Evolutionary conservation across 2,797 vertebrate species (phyloP).

Genomic region (Pangasius sanitwongsei): DNA sequence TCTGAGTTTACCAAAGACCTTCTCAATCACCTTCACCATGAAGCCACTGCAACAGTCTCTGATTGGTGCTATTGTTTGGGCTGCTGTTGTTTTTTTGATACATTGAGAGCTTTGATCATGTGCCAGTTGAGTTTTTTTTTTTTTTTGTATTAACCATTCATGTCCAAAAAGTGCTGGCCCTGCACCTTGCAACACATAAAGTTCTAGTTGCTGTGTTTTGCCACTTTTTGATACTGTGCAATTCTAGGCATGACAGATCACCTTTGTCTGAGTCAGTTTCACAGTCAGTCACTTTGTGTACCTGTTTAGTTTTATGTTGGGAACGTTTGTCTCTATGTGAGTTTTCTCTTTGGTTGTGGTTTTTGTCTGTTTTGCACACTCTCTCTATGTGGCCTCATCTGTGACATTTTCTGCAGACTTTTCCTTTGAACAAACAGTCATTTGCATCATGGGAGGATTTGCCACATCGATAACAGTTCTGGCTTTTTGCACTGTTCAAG

Average conservation of each 20-base stretch:
- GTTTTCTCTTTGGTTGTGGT: neutral
- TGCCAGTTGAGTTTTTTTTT: neutral
- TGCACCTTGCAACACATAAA: neutral
- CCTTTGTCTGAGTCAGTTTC: neutral
- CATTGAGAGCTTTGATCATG: neutral
- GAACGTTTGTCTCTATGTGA: neutral
- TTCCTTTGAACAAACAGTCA: neutral
- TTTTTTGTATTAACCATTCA: neutral
- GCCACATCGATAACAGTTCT: neutral
- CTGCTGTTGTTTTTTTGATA: neutral
- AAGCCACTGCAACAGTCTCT: neutral
- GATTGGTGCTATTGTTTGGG: neutral
- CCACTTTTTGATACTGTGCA: neutral
- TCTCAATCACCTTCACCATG: neutral
- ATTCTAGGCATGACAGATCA: neutral
- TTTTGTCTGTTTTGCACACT: neutral
- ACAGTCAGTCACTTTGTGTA: neutral
- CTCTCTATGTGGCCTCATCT: neutral
- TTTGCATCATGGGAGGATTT: neutral
- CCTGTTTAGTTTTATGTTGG: neutral
- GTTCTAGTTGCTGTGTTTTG: neutral
- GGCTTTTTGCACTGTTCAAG: neutral
- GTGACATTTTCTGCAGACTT: neutral
- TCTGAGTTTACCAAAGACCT: neutral
- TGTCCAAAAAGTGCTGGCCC: too few species aligned